Base-by-base conservation (phyloP, 2,797 vertebrate genomes). In the Erethizon dorsatum region DNA sequence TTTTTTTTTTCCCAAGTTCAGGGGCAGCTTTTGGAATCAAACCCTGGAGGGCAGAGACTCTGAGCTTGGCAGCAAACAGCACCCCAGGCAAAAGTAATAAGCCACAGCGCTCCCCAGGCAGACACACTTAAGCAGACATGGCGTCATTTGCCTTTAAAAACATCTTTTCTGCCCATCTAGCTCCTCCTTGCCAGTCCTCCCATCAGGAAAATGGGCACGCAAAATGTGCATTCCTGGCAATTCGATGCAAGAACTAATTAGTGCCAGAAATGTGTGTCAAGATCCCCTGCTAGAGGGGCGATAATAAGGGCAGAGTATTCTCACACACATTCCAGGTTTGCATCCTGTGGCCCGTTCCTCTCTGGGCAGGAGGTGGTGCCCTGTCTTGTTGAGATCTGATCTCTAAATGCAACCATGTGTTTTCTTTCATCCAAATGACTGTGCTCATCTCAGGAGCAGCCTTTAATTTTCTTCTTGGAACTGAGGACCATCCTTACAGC, bases 401-500 rank as follows among this genome's bases (percentile, higher is more conserved):
- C 97, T 98, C 96, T 96, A 2, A 97, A 98, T 57, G 90, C 88
- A 98, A 57, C 78, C 61, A 0, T 94, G 20, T 96, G 75, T 98
- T 98, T 98, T 98, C 97, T 86, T 83, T 95, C 96, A 82, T 97
- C 97, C 96, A 98, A 98, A 97, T 98, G 97, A 97, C 98, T 97
- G 22, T 96, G 75, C 95, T 98, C 98, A 95, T 97, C 97, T 97
- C 92, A 96, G 94, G 88, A 98, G 88, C 97, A 97, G 93, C 96
- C 97, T 98, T 98, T 98, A 97, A 98, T 98, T 98, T 98, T 98
- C 98, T 94, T 71, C 96, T 94, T 98, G 97, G 97, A 98, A 97
- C 95, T 52, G 45, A 97, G 86, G 94, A 95, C 97, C 93, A 96
- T 96, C 97, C 94, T 98, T 85, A 96, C 83, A 97, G 98, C 98